Evolutionary conservation across 2,797 vertebrate species (phyloP), one percentile per base, ranked within the genome.

Genomic region (Parambassis ranga): DNA sequence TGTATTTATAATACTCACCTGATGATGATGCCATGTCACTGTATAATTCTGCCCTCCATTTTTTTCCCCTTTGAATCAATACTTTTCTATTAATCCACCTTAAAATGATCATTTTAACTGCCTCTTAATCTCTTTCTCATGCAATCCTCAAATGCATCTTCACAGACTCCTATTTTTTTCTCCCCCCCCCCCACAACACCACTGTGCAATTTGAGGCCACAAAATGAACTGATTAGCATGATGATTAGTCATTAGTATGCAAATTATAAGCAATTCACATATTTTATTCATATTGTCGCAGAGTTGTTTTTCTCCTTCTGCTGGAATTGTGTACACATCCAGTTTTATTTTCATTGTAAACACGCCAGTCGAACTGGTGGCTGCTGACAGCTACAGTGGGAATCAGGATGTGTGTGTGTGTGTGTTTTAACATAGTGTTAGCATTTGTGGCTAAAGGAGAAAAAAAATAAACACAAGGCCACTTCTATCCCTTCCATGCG

Each of bases 181-280:
- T n/a, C n/a, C n/a, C n/a, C n/a, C n/a, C n/a, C n/a, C n/a, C n/a
- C n/a, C n/a, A n/a, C 72, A 60, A 68, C 66, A 42, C 43, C 75
- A 62, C 53, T 51, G 71, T 84, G 70, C 66, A 81, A 71, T 84
- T 79, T 67, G 71, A 86, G 79, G 79, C 73, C 89, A 82, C 79
- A 83, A 84, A 84, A 88, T 83, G 75, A 91, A 85, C 82, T 90
- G 82, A 93, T 92, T 91, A 90, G 81, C 86, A 90, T 89, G 76
- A 77, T 84, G 85, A 90, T 90, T 83, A 87, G 79, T 86, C 80
- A 90, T 92, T 90, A 89, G 88, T 74, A 91, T 92, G 91, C 79
- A 84, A 90, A 92, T 91, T 82, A 83, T 72, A 82, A 87, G 84
- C 77, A 82, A 81, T 82, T 77, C 81, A 73, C 84, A 90, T 91